Conservation (phyloP, 2,113 vertebrate species). For the Empidonax alnorum region DNA sequence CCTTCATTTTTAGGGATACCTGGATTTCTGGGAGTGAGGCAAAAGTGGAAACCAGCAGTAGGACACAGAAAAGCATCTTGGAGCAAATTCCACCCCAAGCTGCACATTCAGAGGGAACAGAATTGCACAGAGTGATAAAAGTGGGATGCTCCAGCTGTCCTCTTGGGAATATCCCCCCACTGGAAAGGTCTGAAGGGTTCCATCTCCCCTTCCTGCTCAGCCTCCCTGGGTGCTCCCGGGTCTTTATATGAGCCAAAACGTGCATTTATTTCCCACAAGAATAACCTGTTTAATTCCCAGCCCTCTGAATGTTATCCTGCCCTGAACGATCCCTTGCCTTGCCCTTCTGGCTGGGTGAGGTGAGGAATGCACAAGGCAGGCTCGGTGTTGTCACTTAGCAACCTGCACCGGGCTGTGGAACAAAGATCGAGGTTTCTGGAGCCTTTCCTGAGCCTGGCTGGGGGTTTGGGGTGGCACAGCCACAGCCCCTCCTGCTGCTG, state of each 20-base stretch:
- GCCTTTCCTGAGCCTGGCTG: background rate
- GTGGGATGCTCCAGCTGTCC: background rate
- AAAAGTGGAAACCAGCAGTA: background rate
- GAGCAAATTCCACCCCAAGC: background rate
- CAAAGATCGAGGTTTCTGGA: constrained; percentile 21
- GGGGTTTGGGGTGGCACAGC: accelerated
- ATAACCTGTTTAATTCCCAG: accelerated
- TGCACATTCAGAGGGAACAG: background rate
- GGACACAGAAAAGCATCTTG: accelerated
- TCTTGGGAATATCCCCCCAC: background rate
- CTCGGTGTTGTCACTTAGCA: constrained; percentile 25
- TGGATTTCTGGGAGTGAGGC: background rate
- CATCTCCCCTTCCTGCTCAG: accelerated
- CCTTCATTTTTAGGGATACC: accelerated
- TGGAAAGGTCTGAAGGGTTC: too few species aligned
- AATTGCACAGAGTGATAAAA: accelerated
- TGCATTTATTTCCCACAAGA: background rate
- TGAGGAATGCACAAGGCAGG: background rate
- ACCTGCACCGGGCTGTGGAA: constrained; percentile 1
- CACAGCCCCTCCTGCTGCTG: background rate
- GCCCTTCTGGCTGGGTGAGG: background rate
- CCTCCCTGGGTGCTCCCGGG: background rate
- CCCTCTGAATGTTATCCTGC: background rate
- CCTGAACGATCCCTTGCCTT: background rate
- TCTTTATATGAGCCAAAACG: accelerated